phyloP scores from a whole-genome alignment of 2,888 invertebrate genomes.

The Automeris io region DNA sequence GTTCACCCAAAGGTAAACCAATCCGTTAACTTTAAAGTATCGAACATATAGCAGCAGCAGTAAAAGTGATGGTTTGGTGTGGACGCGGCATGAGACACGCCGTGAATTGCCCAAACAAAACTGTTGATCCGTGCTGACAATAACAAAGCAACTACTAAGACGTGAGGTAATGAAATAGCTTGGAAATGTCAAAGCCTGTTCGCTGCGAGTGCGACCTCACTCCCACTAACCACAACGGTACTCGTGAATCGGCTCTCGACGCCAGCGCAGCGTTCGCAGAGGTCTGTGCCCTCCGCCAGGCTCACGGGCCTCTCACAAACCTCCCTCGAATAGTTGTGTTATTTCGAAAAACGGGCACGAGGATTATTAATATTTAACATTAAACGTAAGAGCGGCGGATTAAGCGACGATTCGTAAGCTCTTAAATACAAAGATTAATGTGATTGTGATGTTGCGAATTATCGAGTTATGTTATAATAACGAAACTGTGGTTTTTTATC shows the following conservation, averaged over 20 bases:
- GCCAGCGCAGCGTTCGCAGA: constrained; percentile 47
- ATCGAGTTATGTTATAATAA: constrained; percentile 46
- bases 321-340: too few species aligned
- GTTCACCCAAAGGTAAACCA: too few species aligned
- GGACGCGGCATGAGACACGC: too few species aligned
- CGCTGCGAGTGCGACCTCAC: constrained; percentile 46
- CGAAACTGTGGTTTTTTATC: constrained; percentile 48
- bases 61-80: too few species aligned
- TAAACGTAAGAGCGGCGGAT: too few species aligned
- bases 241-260: constrained; percentile 46
- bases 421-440: constrained; percentile 30
- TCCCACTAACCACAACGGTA: constrained; percentile 67
- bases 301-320: not conserved
- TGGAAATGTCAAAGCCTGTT: constrained; percentile 62
- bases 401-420: too few species aligned
- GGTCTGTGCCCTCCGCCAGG: constrained; percentile 62
- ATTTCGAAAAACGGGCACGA: too few species aligned
- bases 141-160: constrained; percentile 10
- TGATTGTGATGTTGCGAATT: constrained; percentile 58
- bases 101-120: constrained; percentile 13
- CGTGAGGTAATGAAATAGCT: constrained; percentile 49
- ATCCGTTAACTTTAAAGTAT: not conserved
- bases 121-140: constrained; percentile 22
- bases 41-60: not conserved
- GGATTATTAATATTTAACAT: too few species aligned